phyloP scores from a whole-genome alignment of 2,797 vertebrate species.

The Lagorchestes hirsutus region DNA sequence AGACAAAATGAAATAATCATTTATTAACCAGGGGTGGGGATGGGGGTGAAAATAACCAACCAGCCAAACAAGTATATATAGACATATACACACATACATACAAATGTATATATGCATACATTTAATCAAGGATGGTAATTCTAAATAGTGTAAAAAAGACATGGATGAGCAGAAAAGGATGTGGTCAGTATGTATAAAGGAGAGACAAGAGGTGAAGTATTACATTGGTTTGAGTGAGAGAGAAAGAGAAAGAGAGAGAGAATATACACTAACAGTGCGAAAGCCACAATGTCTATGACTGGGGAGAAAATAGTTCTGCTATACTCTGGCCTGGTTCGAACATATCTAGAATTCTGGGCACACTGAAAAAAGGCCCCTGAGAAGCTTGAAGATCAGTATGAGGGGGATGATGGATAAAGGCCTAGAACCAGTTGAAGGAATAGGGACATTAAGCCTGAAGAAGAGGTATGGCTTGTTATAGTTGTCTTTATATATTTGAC shows the following conservation, averaged over 20 bases:
- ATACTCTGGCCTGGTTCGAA: neutral
- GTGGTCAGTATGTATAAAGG: neutral
- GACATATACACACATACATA: too few species aligned
- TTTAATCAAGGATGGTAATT: neutral
- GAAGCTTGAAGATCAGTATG: neutral
- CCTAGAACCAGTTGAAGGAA: neutral
- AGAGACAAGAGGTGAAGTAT: neutral
- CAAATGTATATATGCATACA: too few species aligned
- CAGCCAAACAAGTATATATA: too few species aligned
- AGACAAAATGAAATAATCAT: neutral
- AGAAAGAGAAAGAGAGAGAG: too few species aligned
- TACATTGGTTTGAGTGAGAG: too few species aligned
- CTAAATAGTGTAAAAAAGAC: neutral
- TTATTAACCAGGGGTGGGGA: too few species aligned
- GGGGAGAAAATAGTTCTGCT: neutral
- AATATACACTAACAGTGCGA: neutral
- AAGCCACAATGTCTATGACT: neutral
- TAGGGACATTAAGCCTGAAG: neutral
- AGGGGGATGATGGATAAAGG: neutral
- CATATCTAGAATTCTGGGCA: neutral
- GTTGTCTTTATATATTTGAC: neutral
- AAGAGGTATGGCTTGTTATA: neutral
- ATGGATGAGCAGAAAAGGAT: too few species aligned
- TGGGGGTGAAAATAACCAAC: too few species aligned
- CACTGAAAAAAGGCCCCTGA: neutral